A percentile compares a stretch with the other conserved stretches of the same genome.
Conservation (phyloP, 2,888 invertebrate species). For the Drosophila birchii region DNA sequence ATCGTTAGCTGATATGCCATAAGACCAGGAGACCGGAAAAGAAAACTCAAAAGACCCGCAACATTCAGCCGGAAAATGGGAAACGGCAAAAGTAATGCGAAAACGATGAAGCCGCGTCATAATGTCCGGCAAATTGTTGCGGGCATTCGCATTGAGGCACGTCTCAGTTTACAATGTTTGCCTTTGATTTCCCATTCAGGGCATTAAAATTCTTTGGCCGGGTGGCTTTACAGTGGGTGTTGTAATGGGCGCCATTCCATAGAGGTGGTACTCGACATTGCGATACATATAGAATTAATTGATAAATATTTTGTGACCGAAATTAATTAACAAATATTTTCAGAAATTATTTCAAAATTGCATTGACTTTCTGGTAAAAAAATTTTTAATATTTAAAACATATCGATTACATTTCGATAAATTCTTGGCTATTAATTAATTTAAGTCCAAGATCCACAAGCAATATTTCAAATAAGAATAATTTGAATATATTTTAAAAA, state of each 20-base stretch:
- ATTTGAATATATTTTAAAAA: too few relatives aligned
- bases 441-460: too few relatives aligned
- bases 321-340: not conserved
- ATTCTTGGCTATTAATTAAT: too few relatives aligned
- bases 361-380: too few relatives aligned
- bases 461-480: too few relatives aligned
- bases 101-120: conserved; percentile 59
- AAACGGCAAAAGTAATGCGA: conserved; percentile 52
- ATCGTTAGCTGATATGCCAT: conserved; percentile 6
- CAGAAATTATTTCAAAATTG: too few relatives aligned
- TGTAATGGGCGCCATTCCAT: not conserved
- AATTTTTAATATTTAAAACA: too few relatives aligned
- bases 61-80: conserved; percentile 35
- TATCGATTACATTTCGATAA: too few relatives aligned
- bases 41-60: conserved; percentile 18
- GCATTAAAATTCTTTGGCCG: conserved; percentile 24
- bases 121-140: conserved; percentile 53
- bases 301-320: not conserved
- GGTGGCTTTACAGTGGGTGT: conserved; percentile 1
- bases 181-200: conserved; percentile 41
- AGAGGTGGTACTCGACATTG: conserved; percentile 2
- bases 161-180: conserved; percentile 44
- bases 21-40: not conserved
- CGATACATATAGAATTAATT: not conserved
- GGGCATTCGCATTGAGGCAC: conserved; percentile 26